Evolutionary conservation across 2,888 invertebrate species (phyloP).

Genomic region (Chironomus tentans): DNA sequence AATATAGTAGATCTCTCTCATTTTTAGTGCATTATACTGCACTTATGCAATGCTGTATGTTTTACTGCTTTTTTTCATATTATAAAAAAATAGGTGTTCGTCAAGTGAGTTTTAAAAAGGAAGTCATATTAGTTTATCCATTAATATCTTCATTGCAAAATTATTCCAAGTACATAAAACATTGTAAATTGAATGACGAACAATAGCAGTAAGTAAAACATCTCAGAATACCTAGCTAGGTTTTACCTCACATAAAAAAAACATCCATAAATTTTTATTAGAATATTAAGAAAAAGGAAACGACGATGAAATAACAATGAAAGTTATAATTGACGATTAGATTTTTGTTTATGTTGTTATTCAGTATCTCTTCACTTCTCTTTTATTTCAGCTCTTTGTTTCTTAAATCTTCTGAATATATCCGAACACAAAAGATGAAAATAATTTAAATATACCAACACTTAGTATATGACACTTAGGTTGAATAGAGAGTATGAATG

Average conservation of each 20-base stretch:
- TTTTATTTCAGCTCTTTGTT: not conserved
- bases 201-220: no score
- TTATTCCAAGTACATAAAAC: no score
- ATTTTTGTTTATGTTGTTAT: slow-evolving; percentile 9
- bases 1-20: not conserved
- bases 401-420: not conserved
- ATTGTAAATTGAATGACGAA: no score
- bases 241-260: no score
- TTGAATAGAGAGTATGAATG: not conserved
- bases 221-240: no score
- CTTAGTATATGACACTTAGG: not conserved
- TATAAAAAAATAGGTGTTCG: no score
- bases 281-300: not conserved
- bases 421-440: not conserved
- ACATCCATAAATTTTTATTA: not conserved
- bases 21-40: not conserved
- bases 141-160: no score
- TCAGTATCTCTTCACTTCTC: not conserved
- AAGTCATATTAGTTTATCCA: no score
- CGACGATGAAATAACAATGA: slow-evolving; percentile 3
- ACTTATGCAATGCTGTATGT: no score
- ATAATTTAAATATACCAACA: not conserved
- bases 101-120: no score
- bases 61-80: no score
- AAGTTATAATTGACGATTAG: slow-evolving; percentile 13